Conservation (phyloP, 2,797 vertebrate species). For the Alfaro cultratus region DNA sequence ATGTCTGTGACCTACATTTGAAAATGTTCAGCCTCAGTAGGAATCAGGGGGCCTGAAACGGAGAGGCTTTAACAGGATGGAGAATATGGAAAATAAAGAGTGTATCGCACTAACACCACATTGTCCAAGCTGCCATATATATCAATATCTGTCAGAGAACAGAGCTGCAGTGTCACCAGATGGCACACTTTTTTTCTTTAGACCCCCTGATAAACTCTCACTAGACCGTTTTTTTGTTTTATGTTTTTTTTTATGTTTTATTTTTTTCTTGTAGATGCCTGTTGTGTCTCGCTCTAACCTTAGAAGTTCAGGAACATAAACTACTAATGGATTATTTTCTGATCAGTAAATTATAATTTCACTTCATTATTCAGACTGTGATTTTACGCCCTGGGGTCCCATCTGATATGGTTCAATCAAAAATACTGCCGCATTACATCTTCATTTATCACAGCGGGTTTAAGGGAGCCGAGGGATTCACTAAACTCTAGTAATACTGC, state of each 20-base stretch:
- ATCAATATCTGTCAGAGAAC: neutral
- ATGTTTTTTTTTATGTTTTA: neutral
- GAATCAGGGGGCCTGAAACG: neutral
- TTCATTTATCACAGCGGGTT: neutral
- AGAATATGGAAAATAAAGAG: neutral
- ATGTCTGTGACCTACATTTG: neutral
- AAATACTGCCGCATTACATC: neutral
- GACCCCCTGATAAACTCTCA: neutral
- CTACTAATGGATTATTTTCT: neutral
- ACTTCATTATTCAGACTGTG: neutral
- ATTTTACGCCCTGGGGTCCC: neutral
- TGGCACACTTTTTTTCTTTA: neutral
- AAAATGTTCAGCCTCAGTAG: neutral
- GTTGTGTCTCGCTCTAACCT: neutral
- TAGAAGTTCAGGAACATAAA: neutral
- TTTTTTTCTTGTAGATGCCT: neutral
- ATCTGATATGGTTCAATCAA: neutral
- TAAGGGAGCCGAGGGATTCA: neutral
- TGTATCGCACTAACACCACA: neutral
- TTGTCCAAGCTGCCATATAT: neutral
- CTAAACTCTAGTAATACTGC: neutral
- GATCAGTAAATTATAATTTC: neutral
- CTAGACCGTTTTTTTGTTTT: neutral
- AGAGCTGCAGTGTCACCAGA: constrained; percentile 1
- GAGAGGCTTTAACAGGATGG: neutral